Evolutionary conservation across 2,888 invertebrate species (phyloP), one percentile per base, ranked within the genome.

Genomic region (Pandemis corylana): DNA sequence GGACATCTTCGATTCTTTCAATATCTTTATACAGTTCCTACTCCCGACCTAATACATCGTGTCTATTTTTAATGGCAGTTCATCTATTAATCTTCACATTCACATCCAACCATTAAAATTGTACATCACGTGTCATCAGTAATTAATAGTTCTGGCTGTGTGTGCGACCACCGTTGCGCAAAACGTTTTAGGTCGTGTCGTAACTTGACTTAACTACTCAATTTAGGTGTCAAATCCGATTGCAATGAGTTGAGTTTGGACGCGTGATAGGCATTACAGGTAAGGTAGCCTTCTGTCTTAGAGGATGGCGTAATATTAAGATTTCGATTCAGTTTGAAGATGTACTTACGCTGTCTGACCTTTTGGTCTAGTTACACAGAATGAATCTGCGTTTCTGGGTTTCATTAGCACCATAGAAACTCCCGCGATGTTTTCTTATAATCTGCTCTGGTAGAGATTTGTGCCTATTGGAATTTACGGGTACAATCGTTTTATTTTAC

Each of bases 211-310:
- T 68, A 68, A 66, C 72, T 68, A 68, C 74, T 70, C 65, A 74
- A 70, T 74, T 74, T 74, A 62, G 65, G 74, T 70, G 74, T 70
- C 69, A 74, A 66, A 65, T 41, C 42, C 44, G 64, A 72, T 74
- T 74, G 68, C 73, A 65, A 70, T 44, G 64, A 36, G 49, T 72
- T 63, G 59, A 65, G 46, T 49, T 64, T 28, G 61, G 72, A 72
- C 72, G 64, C 49, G 61, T 71, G 71, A 72, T 56, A 61, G 66
- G 68, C 66, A 49, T 56, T 65, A 61, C 64, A 71, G 56, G 71
- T 72, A 56, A 73, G 44, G 53, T 51, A 13, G 65, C 49, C 68
- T 69, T 69, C 73, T 74, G 73, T 69, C 64, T 64, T 64, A 64
- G 61, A 59, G 36, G 28, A 62, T 62, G 62, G 62, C 62, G 42